phyloP scores from a whole-genome alignment of 1,140 invertebrate species.

The Aplysia californica region DNA sequence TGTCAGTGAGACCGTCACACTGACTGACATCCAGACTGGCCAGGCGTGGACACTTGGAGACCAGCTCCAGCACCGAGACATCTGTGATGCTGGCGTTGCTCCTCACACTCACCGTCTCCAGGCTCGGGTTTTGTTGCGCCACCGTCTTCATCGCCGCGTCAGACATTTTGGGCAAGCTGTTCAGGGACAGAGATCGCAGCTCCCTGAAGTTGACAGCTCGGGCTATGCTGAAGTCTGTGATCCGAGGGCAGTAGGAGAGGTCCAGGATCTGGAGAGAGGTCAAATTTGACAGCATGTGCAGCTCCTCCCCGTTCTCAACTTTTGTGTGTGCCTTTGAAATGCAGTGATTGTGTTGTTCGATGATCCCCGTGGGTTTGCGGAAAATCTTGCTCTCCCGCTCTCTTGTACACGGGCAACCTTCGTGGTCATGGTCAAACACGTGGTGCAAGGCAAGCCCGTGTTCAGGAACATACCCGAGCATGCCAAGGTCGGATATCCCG shows the following conservation, averaged over 20 bases:
- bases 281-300: conserved; percentile 10
- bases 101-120: conserved; percentile 1
- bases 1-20: conserved; percentile 11
- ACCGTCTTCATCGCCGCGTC: neutral
- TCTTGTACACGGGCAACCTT: conserved; percentile 8
- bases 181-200: neutral
- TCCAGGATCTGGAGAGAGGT: conserved; percentile 2
- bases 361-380: neutral
- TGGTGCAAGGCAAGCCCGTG: neutral
- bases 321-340: conserved; percentile 7
- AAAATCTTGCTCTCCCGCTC: conserved; percentile 21
- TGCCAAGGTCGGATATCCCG: conserved; percentile 13
- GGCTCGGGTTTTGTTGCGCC: conserved; percentile 6
- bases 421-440: conserved; percentile 21
- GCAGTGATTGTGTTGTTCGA: conserved; percentile 3
- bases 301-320: neutral
- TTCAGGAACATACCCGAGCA: conserved; percentile 20
- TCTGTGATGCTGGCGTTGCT: conserved; percentile 2
- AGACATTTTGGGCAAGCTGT: neutral
- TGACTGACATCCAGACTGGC: neutral
- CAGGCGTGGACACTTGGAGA: neutral
- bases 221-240: conserved; percentile 15
- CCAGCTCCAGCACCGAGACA: neutral
- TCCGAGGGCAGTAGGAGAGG: conserved; percentile 1
- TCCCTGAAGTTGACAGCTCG: conserved; percentile 6